These are phyloP conservation scores for Desoria tigrina DNA, from an alignment of 2,888 invertebrate species.

Conservation along the genomic window DNA sequence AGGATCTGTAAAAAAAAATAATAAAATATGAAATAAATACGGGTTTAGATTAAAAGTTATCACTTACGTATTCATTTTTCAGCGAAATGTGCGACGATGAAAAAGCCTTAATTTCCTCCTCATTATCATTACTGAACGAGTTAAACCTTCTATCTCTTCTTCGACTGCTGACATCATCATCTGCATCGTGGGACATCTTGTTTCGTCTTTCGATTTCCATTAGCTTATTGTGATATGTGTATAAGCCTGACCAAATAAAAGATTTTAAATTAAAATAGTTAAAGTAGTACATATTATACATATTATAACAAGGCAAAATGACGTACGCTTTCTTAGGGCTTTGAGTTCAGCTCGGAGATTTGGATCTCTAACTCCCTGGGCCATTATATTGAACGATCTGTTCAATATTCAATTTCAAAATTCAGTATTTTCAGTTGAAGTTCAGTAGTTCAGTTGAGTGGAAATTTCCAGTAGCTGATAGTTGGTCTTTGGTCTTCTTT, in stretches of 20 bases:
- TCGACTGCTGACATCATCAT: neutral
- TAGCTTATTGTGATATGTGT: constrained; percentile 1
- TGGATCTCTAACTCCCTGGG: too few species aligned
- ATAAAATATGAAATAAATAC: neutral
- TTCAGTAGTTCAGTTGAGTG: too few species aligned
- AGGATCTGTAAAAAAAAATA: constrained; percentile 25
- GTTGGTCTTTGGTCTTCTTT: too few species aligned
- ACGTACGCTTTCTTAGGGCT: neutral
- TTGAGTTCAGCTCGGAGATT: neutral
- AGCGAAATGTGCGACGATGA: neutral
- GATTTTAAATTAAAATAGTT: too few species aligned
- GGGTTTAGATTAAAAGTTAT: neutral
- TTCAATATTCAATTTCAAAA: too few species aligned
- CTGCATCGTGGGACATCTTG: neutral
- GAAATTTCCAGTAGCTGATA: too few species aligned
- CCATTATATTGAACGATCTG: too few species aligned
- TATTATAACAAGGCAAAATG: neutral
- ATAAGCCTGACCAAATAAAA: neutral
- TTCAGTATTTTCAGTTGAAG: too few species aligned
- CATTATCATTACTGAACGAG: too few species aligned
- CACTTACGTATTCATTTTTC: constrained; percentile 3
- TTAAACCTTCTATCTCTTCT: neutral
- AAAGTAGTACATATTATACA: neutral
- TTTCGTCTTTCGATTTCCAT: constrained; percentile 4
- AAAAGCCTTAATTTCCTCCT: neutral